These are phyloP conservation scores for Stictocephala bisonia DNA, from an alignment of 2,888 invertebrate species.

Conservation along the genomic window DNA sequence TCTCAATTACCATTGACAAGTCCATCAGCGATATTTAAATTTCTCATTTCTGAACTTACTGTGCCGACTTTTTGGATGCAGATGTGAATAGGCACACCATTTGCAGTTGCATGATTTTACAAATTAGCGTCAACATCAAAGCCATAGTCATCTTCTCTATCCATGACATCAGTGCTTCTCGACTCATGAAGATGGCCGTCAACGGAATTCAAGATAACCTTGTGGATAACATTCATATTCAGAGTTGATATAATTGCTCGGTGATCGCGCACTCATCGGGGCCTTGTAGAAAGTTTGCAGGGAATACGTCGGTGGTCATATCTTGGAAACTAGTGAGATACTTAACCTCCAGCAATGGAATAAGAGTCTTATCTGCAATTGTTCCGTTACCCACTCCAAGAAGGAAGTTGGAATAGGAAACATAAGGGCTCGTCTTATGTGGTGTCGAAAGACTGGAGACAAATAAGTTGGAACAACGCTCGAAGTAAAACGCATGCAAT, in stretches of 20 bases:
- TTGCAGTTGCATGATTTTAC: slow-evolving; percentile 9
- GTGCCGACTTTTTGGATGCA: too few relatives aligned
- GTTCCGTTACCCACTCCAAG: slow-evolving; percentile 25
- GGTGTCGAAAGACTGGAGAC: slow-evolving; percentile 2
- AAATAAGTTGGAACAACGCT: neutral
- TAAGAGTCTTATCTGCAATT: too few relatives aligned
- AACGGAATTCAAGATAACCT: neutral
- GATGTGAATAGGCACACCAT: too few relatives aligned
- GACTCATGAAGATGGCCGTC: slow-evolving; percentile 25
- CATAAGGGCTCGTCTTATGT: neutral
- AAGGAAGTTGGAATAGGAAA: slow-evolving; percentile 12
- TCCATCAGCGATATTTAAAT: too few relatives aligned
- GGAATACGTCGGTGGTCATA: slow-evolving; percentile 20
- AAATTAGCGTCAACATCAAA: slow-evolving; percentile 17
- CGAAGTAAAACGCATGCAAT: slow-evolving; percentile 28
- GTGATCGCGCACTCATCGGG: slow-evolving; percentile 41
- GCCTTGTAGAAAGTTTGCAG: slow-evolving; percentile 5
- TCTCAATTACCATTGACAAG: too few relatives aligned
- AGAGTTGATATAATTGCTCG: slow-evolving; percentile 40
- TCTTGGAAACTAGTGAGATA: neutral
- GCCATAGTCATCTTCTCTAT: slow-evolving; percentile 35
- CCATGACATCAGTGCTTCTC: slow-evolving; percentile 29
- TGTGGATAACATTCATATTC: slow-evolving; percentile 43
- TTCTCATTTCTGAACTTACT: too few relatives aligned
- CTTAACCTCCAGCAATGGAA: slow-evolving; percentile 9